Evolutionary conservation across 2,113 vertebrate species (phyloP), one percentile per base, ranked within the genome.

Genomic region (Gambusia holbrooki): DNA sequence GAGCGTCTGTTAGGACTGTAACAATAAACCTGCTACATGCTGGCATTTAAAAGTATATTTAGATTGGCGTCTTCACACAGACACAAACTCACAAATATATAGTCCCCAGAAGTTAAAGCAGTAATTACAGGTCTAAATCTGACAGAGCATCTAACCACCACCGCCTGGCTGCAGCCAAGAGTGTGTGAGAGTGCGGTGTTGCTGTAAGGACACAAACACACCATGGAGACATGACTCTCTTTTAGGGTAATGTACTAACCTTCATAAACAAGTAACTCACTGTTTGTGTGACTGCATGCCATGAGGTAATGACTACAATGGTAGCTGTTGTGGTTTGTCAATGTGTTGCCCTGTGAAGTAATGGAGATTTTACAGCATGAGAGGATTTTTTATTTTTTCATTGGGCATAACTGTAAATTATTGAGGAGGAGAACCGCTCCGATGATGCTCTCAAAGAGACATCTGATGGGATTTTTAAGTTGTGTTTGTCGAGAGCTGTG

Each of bases 101-200:
- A 76, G 70, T 74, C 71, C 71, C 64, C 66, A 70, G 68, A 76
- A 27, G 79, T 76, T 60, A 62, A 71, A 83, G 83, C 83, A 66
- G 84, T 88, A 89, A 88, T 84, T 89, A 85, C 33, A 37, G 70
- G 81, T 90, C 86, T 89, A 88, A 87, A 88, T 90, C 81, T 90
- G 86, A 90, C 84, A 77, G 73, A 81, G 81, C 64, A 40, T 82
- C 84, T 83, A 85, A 84, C 84, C 85, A 25, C 84, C 65, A 42
- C 29, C 69, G 76, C 81, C 74, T 92, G 81, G 69, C 68, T 82
- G 76, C 70, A 14, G 58, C 75, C 71, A 79, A 73, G 62, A 22
- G 69, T 76, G 61, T 87, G 77, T 84, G 76, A 77, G 33, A 78
- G 61, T 71, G 37, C 73, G 25, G 35, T 48, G 37, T 15, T 66